A percentile compares a stretch with the other conserved stretches of the same genome.
Evolutionary conservation across 30 jellyfish, hydroid and myxozoan species (phyloP).

Genomic region (Haliclystus octoradiatus): DNA sequence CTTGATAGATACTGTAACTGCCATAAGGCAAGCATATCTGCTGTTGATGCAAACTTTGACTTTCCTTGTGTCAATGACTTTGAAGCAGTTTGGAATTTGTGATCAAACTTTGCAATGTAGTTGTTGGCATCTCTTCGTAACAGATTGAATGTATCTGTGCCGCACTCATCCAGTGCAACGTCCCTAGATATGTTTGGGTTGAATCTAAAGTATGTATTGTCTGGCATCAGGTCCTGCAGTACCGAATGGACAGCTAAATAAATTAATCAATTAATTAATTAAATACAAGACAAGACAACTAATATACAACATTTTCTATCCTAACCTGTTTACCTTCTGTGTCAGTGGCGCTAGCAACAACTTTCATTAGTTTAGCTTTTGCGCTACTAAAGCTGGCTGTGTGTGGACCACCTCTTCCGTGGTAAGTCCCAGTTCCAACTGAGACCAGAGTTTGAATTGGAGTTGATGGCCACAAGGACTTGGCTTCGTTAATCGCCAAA

Average conservation of each 20-base stretch:
- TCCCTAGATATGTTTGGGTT: slow-evolving; percentile 64
- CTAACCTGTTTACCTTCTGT: no score
- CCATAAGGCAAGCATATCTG: no score
- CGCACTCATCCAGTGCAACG: slow-evolving; percentile 64
- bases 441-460: slow-evolving; percentile 78
- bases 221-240: slow-evolving; percentile 55
- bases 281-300: background rate
- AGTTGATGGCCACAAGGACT: slow-evolving; percentile 59
- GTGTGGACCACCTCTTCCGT: slow-evolving; percentile 82
- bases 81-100: slow-evolving; percentile 59
- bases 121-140: slow-evolving; percentile 55
- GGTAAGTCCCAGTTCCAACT: slow-evolving; percentile 80
- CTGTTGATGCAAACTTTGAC: no score
- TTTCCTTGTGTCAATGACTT: slow-evolving; percentile 39
- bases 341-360: slow-evolving; percentile 90
- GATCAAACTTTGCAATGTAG: slow-evolving; percentile 53
- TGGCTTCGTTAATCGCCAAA: slow-evolving; percentile 67
- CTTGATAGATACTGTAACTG: no score
- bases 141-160: slow-evolving; percentile 38
- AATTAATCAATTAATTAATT: background rate
- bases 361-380: slow-evolving; percentile 50
- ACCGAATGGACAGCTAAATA: slow-evolving; percentile 44
- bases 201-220: slow-evolving; percentile 48
- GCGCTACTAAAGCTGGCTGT: slow-evolving; percentile 37
- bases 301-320: no score